A percentile compares a stretch with the other conserved stretches of the same genome.
Evolutionary conservation across 2,797 vertebrate species (phyloP).

Genomic region (Otus scops): DNA sequence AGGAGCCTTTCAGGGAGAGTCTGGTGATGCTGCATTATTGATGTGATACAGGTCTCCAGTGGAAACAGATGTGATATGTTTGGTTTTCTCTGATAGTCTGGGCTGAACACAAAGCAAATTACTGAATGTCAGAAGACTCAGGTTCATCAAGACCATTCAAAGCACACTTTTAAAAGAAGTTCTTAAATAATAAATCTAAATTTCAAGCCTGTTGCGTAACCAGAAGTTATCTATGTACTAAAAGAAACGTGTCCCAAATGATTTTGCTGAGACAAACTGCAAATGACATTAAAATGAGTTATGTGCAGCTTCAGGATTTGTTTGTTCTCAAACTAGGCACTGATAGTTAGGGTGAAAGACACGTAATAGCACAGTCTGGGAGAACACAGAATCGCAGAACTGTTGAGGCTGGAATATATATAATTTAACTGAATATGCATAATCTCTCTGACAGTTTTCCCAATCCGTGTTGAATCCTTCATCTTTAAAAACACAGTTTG

Average conservation of each 20-base stretch:
- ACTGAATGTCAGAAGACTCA: not conserved
- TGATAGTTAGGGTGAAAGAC: not conserved
- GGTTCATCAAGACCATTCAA: not conserved
- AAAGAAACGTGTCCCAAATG: not conserved
- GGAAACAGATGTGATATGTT: constrained; percentile 66
- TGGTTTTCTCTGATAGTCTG: constrained; percentile 50
- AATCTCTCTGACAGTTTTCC: not conserved
- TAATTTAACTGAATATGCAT: not conserved
- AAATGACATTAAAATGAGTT: constrained; percentile 42
- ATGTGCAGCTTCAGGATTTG: not conserved
- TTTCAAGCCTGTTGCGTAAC: constrained; percentile 38
- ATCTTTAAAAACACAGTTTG: not conserved
- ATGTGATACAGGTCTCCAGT: constrained; percentile 53
- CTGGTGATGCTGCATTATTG: constrained; percentile 57
- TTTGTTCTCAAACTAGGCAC: constrained; percentile 1
- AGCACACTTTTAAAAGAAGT: constrained; percentile 29
- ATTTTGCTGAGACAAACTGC: constrained; percentile 1
- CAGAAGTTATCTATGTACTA: not conserved
- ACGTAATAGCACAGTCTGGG: not conserved
- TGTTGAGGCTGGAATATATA: not conserved
- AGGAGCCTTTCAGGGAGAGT: constrained; percentile 17
- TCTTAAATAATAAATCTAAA: constrained; percentile 45
- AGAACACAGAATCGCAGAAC: not conserved
- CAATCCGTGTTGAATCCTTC: not conserved
- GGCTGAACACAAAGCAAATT: constrained; percentile 60